These are phyloP conservation scores for Phacellophora camtschatica DNA, from an alignment of 30 jellyfish, hydroid and myxozoan genomes.

Conservation along the genomic window DNA sequence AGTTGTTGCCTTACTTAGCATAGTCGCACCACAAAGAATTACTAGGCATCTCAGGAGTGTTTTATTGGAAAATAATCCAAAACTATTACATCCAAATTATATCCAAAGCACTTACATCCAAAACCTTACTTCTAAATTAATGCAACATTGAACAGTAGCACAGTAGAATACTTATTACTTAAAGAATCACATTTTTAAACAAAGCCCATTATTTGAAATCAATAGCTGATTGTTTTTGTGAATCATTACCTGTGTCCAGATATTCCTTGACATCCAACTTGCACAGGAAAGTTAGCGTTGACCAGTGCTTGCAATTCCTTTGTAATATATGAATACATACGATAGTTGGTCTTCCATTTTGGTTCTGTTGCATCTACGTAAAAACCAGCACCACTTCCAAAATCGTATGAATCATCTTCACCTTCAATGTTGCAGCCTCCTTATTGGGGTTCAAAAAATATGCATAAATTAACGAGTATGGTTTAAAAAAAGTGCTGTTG, in stretches of 20 bases:
- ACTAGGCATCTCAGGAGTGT: no score
- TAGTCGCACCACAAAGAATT: no score
- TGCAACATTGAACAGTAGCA: no score
- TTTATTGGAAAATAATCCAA: no score
- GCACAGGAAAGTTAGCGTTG: conserved; percentile 73
- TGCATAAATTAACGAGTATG: not conserved
- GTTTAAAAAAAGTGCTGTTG: not conserved
- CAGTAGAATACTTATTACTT: no score
- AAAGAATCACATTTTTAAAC: no score
- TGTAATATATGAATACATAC: conserved; percentile 91
- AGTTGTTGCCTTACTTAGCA: no score
- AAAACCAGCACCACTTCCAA: conserved; percentile 97
- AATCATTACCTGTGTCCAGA: conserved; percentile 93
- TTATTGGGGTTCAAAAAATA: not conserved
- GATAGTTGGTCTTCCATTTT: conserved; percentile 87
- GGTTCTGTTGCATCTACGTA: conserved; percentile 97
- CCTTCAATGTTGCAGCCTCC: conserved; percentile 95
- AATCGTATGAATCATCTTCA: conserved; percentile 89
- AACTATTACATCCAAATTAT: no score
- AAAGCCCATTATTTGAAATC: no score
- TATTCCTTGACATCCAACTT: conserved; percentile 74
- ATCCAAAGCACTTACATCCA: no score
- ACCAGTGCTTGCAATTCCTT: conserved; percentile 80
- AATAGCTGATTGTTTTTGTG: no score
- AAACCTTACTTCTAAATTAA: no score